Percentiles rank a stretch among this genome's conserved stretches.
These are phyloP conservation scores for Cheilosia soror DNA, from an alignment of 2,888 invertebrate species.

Conservation along the genomic window DNA sequence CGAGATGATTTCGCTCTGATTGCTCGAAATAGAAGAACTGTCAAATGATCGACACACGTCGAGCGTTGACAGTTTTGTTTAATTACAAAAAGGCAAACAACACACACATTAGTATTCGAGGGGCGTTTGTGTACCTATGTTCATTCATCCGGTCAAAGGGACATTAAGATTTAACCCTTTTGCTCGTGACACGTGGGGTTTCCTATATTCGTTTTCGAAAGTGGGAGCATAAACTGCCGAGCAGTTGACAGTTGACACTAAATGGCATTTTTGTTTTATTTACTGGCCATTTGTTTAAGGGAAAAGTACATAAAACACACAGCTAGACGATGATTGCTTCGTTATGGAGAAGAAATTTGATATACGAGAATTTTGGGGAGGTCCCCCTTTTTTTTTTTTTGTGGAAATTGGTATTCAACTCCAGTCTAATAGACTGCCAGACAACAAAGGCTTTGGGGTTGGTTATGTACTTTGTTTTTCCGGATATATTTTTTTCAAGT, in stretches of 20 bases:
- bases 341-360: constrained; percentile 45
- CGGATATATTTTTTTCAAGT: neutral
- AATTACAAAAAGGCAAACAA: constrained; percentile 26
- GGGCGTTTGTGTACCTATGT: constrained; percentile 17
- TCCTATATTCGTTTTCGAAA: constrained; percentile 32
- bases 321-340: constrained; percentile 37
- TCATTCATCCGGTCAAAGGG: constrained; percentile 67
- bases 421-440: constrained; percentile 18
- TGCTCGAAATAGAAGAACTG: constrained; percentile 2
- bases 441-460: constrained; percentile 53
- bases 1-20: constrained; percentile 5
- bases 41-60: neutral
- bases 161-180: constrained; percentile 64
- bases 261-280: constrained; percentile 60
- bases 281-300: constrained; percentile 32
- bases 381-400: constrained; percentile 2
- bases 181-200: constrained; percentile 61
- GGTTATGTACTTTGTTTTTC: constrained; percentile 2
- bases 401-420: constrained; percentile 23
- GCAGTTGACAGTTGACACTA: constrained; percentile 73
- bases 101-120: constrained; percentile 56
- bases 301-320: constrained; percentile 31
- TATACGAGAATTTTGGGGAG: constrained; percentile 31
- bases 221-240: constrained; percentile 55
- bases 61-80: constrained; percentile 34